phyloP scores from a whole-genome alignment of 2,797 vertebrate genomes.

The Esox lucius region DNA sequence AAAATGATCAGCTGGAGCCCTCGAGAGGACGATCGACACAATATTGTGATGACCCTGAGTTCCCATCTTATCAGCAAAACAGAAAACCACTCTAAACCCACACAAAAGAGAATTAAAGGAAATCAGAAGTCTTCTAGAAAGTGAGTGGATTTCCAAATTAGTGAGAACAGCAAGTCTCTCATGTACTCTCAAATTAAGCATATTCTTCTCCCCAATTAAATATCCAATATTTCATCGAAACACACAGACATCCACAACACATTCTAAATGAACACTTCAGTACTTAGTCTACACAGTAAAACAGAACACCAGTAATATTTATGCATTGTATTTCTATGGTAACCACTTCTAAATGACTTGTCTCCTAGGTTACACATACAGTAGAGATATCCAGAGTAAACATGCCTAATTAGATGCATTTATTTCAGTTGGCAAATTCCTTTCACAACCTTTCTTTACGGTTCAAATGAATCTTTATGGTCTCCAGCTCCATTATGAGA shows the following conservation, averaged over 20 bases:
- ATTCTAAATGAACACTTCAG: background rate
- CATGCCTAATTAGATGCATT: conserved; percentile 4
- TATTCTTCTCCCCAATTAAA: too few species aligned
- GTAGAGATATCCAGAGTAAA: background rate
- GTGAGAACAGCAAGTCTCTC: background rate
- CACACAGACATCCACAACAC: background rate
- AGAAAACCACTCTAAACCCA: too few species aligned
- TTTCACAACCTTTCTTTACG: background rate
- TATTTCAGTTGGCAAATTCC: background rate
- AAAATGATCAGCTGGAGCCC: too few species aligned
- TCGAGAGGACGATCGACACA: too few species aligned
- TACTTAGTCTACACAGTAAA: background rate
- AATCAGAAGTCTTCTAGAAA: background rate
- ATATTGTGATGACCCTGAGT: too few species aligned
- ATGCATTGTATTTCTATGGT: background rate
- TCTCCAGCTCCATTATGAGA: background rate
- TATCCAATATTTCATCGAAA: background rate
- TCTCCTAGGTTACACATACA: background rate
- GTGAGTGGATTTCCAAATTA: background rate
- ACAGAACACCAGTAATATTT: background rate
- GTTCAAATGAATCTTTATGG: background rate
- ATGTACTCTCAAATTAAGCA: too few species aligned
- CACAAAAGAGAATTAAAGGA: too few species aligned
- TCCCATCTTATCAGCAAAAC: too few species aligned
- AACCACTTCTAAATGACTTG: background rate